Evolutionary conservation across 2,888 invertebrate genomes (phyloP).

Genomic region (Eledona agricola): DNA sequence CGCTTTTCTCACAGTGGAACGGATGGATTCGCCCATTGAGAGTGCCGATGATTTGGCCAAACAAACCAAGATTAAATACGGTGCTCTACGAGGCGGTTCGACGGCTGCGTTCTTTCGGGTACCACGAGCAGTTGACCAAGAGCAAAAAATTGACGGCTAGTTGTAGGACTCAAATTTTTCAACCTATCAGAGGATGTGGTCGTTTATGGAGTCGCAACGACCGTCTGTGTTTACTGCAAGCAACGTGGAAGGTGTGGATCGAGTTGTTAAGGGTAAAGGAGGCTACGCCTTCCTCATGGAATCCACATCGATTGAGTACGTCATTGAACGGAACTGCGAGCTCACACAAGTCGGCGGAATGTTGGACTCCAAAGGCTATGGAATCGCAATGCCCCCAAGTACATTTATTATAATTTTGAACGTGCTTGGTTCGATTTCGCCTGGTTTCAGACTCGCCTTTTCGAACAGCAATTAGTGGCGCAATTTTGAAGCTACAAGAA

Average conservation of each 20-base stretch:
- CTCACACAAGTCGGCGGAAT: slow-evolving; percentile 91
- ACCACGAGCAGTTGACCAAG: slow-evolving; percentile 40
- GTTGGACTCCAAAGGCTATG: slow-evolving; percentile 94
- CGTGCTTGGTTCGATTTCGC: slow-evolving; percentile 1
- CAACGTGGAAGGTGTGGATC: slow-evolving; percentile 90
- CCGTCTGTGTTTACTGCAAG: slow-evolving; percentile 87
- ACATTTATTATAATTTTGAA: slow-evolving; percentile 33
- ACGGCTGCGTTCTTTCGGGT: slow-evolving; percentile 96
- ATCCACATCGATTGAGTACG: slow-evolving; percentile 95
- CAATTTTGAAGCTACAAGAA: slow-evolving; percentile 94
- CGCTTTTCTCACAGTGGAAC: slow-evolving; percentile 90
- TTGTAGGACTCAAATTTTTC: slow-evolving; percentile 90
- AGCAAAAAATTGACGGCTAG: too few relatives aligned
- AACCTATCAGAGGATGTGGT: slow-evolving; percentile 96
- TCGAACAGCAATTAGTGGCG: slow-evolving; percentile 91
- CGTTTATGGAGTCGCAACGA: slow-evolving; percentile 88
- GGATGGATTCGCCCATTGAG: slow-evolving; percentile 95
- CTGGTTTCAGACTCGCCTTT: slow-evolving; percentile 92
- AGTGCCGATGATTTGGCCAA: slow-evolving; percentile 95
- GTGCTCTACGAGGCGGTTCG: slow-evolving; percentile 90
- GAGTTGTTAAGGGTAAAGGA: slow-evolving; percentile 84
- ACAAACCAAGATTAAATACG: slow-evolving; percentile 97
- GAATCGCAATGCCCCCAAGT: slow-evolving; percentile 94
- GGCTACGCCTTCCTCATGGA: slow-evolving; percentile 98
- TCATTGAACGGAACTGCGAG: slow-evolving; percentile 88